A percentile compares a stretch with the other conserved stretches of the same genome.
These are phyloP conservation scores for Podotricha telesiphe DNA, from an alignment of 2,888 invertebrate species.

Conservation along the genomic window DNA sequence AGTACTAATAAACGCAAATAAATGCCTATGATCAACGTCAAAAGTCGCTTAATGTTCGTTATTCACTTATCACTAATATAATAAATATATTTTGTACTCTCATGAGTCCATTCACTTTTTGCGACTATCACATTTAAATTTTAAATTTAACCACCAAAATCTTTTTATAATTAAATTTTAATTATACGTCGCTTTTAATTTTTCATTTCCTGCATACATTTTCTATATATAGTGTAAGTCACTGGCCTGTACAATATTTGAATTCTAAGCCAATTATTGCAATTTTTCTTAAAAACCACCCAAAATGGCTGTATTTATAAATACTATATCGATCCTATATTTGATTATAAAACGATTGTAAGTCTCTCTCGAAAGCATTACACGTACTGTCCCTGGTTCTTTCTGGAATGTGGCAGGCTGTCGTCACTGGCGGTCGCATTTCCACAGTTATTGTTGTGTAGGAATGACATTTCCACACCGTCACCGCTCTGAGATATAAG, in stretches of 20 bases:
- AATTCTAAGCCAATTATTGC: neutral
- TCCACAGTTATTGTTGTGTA: constrained; percentile 86
- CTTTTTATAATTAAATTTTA: no score
- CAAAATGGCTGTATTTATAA: neutral
- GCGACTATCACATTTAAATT: constrained; percentile 62
- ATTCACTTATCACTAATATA: constrained; percentile 29
- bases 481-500: constrained; percentile 67
- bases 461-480: constrained; percentile 87
- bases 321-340: neutral
- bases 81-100: constrained; percentile 68
- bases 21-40: constrained; percentile 40
- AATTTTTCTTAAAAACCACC: neutral
- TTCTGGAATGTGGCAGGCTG: constrained; percentile 69
- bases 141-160: constrained; percentile 50
- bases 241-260: neutral
- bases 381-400: constrained; percentile 72
- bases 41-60: constrained; percentile 24
- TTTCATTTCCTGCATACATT: neutral
- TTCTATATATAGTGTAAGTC: neutral
- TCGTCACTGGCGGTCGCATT: constrained; percentile 71
- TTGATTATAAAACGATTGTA: neutral
- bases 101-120: constrained; percentile 59
- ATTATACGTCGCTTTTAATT: constrained; percentile 30
- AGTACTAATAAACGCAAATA: constrained; percentile 39
- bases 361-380: constrained; percentile 50